Conservation (phyloP, 2,797 vertebrate species). For the Myoxocephalus aenaeus region DNA sequence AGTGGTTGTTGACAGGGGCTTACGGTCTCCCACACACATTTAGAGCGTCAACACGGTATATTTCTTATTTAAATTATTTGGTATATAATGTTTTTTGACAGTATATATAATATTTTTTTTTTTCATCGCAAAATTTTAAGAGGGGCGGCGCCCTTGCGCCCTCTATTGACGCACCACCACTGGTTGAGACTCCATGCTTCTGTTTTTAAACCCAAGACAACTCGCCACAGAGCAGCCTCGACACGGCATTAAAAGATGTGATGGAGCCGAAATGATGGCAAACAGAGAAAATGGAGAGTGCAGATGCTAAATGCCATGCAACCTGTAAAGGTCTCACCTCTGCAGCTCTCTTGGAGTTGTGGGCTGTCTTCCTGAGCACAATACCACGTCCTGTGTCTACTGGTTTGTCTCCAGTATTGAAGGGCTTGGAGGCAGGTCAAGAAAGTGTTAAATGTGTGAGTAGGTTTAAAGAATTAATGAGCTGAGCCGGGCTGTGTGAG, state of each 20-base stretch:
- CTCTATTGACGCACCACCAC: too few relatives aligned
- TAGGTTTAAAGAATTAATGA: conserved; percentile 70
- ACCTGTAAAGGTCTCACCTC: conserved; percentile 51
- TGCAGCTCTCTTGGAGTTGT: neutral
- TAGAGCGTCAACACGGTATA: too few relatives aligned
- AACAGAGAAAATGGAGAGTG: conserved; percentile 22
- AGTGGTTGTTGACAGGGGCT: too few relatives aligned
- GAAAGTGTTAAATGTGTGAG: conserved; percentile 53
- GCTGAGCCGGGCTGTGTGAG: conserved; percentile 44
- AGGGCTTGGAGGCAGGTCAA: conserved; percentile 25
- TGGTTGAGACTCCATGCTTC: conserved; percentile 5
- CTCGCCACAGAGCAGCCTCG: conserved; percentile 18
- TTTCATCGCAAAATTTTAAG: too few relatives aligned
- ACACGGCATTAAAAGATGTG: conserved; percentile 29
- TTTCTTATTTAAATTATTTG: too few relatives aligned
- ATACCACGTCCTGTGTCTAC: conserved; percentile 21
- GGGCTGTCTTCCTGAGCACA: conserved; percentile 12
- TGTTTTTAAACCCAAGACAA: conserved; percentile 35
- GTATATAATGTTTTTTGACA: too few relatives aligned
- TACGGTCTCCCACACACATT: too few relatives aligned
- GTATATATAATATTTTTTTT: too few relatives aligned
- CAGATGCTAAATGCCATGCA: conserved; percentile 32
- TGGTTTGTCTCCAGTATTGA: conserved; percentile 13
- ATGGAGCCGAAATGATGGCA: conserved; percentile 28
- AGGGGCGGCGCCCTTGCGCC: too few relatives aligned